A percentile compares a stretch with the other conserved stretches of the same genome.
phyloP scores from a whole-genome alignment of 2,888 invertebrate species.

The Rotaria macrura region DNA sequence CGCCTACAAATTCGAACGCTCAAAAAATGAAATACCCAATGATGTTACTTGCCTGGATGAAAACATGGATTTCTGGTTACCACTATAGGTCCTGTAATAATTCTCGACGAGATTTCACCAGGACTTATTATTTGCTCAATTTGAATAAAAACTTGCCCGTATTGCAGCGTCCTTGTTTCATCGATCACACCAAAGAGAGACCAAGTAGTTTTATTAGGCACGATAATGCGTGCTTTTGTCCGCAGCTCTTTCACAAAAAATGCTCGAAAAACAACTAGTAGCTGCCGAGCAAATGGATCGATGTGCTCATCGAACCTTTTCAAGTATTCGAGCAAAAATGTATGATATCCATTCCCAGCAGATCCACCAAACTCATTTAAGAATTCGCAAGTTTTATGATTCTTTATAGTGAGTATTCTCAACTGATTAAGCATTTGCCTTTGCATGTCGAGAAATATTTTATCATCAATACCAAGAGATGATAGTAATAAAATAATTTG shows the following conservation, averaged over 20 bases:
- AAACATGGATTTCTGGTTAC: slow-evolving; percentile 4
- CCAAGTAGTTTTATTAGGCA: neutral
- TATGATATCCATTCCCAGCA: neutral
- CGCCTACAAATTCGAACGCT: neutral
- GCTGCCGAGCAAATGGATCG: neutral
- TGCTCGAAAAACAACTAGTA: neutral
- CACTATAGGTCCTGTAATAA: neutral
- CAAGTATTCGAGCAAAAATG: neutral
- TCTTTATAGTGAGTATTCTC: neutral
- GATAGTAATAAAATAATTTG: slow-evolving; percentile 26
- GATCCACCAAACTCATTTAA: neutral
- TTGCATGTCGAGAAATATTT: slow-evolving; percentile 12
- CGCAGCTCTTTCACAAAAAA: neutral
- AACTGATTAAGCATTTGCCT: neutral
- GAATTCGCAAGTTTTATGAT: neutral
- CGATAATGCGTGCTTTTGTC: neutral
- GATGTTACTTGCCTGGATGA: neutral
- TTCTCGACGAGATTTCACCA: neutral
- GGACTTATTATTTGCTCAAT: neutral
- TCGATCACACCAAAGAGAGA: neutral
- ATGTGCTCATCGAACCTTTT: neutral
- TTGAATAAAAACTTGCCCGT: neutral
- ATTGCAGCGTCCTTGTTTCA: neutral
- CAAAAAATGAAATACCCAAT: neutral
- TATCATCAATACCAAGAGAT: neutral